Base-by-base conservation (phyloP, 1,140 invertebrate genomes). In the Antheraea mylitta region DNA sequence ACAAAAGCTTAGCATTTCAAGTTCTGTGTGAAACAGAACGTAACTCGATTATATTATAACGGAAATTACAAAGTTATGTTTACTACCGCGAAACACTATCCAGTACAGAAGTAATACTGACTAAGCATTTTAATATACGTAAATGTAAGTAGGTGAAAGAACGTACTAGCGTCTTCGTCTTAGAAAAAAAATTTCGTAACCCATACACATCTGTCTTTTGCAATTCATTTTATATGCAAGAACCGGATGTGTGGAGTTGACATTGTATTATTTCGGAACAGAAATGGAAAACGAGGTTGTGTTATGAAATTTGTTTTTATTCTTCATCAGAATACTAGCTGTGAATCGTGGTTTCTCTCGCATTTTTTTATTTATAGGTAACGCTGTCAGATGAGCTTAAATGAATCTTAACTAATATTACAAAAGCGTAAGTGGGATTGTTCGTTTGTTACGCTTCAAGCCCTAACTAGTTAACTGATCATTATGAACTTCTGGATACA, bases 21-120 rank as follows among this genome's bases (percentile, higher is more conserved):
- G 62, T 53, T 69, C 66, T 65, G 70, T 67, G 72, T 66, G 67
- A 72, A 77, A 70, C 72, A 77, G 75, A 74, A 74, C 75, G 75
- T 68, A 66, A 71, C 68, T 68, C 68, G 58, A 70, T 67, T 70
- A 74, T 69, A 58, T 59, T 67, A 69, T 60, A 22, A 63, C n/a
- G 18, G 10, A 13, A 59, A 59, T 59, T 18, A 8, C 58, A 59
- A 18, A 59, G n/a, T 18, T 4, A 22, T 59, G 3, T 18, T 10
- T 59, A 22, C n/a, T 16, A 16, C 10, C n/a, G n/a, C 0, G 0
- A n/a, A 22, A 59, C 11, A 13, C 3, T 3, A 18, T n/a, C 3
- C 5, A 18, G n/a, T 59, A 59, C 7, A 9, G 3, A 59, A 18
- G 5, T 22, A 59, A 9, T n/a, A 18, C 19, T 4, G 1, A 3